Conservation (phyloP, 2,888 invertebrate species). For the Harpalus rufipes region DNA sequence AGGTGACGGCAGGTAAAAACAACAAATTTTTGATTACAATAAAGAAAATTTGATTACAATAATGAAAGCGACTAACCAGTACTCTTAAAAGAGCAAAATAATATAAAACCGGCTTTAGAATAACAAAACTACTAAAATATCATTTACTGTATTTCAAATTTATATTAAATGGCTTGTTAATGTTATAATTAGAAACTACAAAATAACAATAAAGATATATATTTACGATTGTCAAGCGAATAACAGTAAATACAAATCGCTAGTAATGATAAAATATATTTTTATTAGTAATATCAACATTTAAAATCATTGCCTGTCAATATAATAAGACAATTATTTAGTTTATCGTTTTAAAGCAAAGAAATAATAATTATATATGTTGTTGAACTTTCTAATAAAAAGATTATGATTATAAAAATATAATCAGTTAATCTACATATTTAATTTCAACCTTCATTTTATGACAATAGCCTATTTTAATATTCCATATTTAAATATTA, state of each 20-base stretch:
- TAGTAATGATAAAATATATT: neutral
- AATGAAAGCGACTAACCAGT: too few relatives aligned
- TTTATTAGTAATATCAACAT: slow-evolving; percentile 31
- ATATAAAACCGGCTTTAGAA: too few relatives aligned
- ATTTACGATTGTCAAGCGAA: neutral
- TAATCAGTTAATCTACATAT: slow-evolving; percentile 41
- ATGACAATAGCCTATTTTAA: slow-evolving; percentile 18
- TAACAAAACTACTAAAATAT: neutral
- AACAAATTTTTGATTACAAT: too few relatives aligned
- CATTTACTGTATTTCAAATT: neutral
- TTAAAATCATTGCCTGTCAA: slow-evolving; percentile 22
- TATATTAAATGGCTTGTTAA: neutral
- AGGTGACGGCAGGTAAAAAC: too few relatives aligned
- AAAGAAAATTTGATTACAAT: too few relatives aligned
- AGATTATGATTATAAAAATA: slow-evolving; percentile 38
- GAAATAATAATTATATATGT: slow-evolving; percentile 30
- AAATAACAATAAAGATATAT: neutral
- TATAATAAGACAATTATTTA: neutral
- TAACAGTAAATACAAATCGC: neutral
- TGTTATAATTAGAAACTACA: neutral
- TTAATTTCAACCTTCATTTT: slow-evolving; percentile 47
- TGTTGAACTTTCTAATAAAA: slow-evolving; percentile 22
- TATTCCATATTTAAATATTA: slow-evolving; percentile 54
- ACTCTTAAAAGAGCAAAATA: too few relatives aligned
- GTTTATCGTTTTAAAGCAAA: neutral